Base-by-base conservation (phyloP, 1,140 invertebrate genomes). In the Plectrocnemia conspersa region DNA sequence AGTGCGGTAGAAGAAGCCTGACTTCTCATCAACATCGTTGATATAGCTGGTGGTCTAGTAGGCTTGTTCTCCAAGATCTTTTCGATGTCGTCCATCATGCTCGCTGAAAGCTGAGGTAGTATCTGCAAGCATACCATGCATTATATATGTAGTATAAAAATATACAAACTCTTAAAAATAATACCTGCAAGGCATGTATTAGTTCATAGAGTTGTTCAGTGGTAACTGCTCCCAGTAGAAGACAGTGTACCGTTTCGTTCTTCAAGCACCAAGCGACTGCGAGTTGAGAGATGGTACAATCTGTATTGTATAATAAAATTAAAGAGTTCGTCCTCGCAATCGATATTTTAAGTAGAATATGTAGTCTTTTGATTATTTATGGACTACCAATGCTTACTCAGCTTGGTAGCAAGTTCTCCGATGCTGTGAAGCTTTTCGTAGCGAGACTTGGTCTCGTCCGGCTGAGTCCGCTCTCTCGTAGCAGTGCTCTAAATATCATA, bases 211-310 rank as follows among this genome's bases (percentile, higher is more conserved):
- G 81, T 74, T 98, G 94, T 65, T 95, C 91, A 53, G 91, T 87
- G 61, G 86, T 89, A 32, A 86, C 87, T 41, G 93, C 93, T 59
- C 94, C 94, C 48, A 98, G 76, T 22, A 98, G 79, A 59, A 97
- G 83, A 77, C 93, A 96, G 70, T 97, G 93, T 23, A 97, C 91
- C 63, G 88, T 89, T 73, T 97, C 94, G 75, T 97, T 96, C 76
- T 96, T 96, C 56, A 97, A 78, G 66, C 89, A 92, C 95, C 95
- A 98, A 15, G 94, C 94, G 46, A 97, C 91, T 9, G 92, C 88
- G 32, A 98, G 72, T 71, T 98, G 95, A 13, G 90, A 84, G 56
- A 95, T 80, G 1, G 89, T 88, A 68, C 94, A 97, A 54, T 74
- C 74, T 76, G 41, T 11, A 53, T 52, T 55, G 35, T 24, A 13